A percentile compares a stretch with the other conserved stretches of the same genome.
Evolutionary conservation across 1,140 invertebrate species (phyloP).

Genomic region (Bombus huntii): DNA sequence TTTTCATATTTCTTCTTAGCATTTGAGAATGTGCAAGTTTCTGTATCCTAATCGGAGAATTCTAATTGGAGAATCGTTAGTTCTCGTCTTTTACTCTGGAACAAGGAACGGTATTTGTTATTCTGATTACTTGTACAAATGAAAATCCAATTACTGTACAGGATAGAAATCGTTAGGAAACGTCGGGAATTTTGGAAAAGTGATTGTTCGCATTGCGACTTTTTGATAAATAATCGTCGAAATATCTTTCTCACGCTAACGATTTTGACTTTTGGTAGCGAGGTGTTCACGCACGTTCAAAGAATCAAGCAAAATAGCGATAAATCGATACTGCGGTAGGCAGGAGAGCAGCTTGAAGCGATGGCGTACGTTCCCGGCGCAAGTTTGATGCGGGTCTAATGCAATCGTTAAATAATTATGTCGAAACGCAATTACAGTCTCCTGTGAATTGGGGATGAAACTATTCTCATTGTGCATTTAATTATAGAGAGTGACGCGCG

Average conservation of each 20-base stretch:
- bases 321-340: constrained; percentile 1
- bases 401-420: constrained; percentile 38
- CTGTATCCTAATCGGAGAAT: neutral
- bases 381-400: constrained; percentile 30
- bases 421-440: constrained; percentile 30
- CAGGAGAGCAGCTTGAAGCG: neutral
- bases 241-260: neutral
- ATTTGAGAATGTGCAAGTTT: neutral
- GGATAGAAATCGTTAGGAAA: neutral
- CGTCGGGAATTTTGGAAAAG: neutral
- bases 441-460: constrained; percentile 19
- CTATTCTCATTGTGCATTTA: constrained; percentile 33
- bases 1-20: neutral
- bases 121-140: neutral
- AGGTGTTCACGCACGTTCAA: neutral
- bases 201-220: neutral
- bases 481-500: neutral
- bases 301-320: constrained; percentile 1
- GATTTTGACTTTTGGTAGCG: neutral
- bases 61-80: neutral
- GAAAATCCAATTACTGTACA: neutral
- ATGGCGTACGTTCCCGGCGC: neutral
- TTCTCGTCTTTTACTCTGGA: too few species aligned
- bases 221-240: neutral
- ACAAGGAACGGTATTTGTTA: too few species aligned